Evolutionary conservation across 2,797 vertebrate genomes (phyloP), one percentile per base, ranked within the genome.

Genomic region (Sandelia bainsii): DNA sequence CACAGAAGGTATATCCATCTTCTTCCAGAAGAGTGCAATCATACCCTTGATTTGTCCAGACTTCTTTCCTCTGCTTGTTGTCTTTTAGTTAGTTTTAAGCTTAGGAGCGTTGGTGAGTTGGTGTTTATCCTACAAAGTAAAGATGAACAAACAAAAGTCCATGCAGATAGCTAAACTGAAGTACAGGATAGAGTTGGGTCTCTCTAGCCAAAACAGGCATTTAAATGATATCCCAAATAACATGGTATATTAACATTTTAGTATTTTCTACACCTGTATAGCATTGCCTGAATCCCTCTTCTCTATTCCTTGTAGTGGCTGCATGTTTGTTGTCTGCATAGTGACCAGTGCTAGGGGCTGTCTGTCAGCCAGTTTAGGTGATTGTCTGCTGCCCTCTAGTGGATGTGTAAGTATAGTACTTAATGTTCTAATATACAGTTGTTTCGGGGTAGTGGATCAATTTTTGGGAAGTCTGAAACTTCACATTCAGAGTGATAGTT

Each of bases 371-470:
- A 0, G 37, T 48, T 53, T 79, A 39, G 60, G 20, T 85, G 77
- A 67, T 77, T 58, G 45, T 73, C 39, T 90, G 80, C 88, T 81
- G 80, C 87, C 84, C 90, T 84, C 93, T 92, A 76, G 85, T 83
- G 92, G 83, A 37, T 1, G 0, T 16, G 19, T 20, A 0, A 4
- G 1, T 22, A 14, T 23, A n/a, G 54, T 76, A 54, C 69, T 3
- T 13, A 3, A 4, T 49, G 34, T 19, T 37, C 20, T 10, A 54
- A 29, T 22, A 66, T 16, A 29, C 6, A 0, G 6, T 1, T 53
- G 6, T 25, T 40, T 11, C 11, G 23, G 0, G 9, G 27, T 0
- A 16, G 0, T 27, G 60, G 54, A 54, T n/a, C 59, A 50, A 16
- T 27, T 56, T 4, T 11, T 23, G 8, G 2, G 23, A 2, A 72